Evolutionary conservation across 1,140 invertebrate genomes (phyloP).

Genomic region (Drosophila suzukii): DNA sequence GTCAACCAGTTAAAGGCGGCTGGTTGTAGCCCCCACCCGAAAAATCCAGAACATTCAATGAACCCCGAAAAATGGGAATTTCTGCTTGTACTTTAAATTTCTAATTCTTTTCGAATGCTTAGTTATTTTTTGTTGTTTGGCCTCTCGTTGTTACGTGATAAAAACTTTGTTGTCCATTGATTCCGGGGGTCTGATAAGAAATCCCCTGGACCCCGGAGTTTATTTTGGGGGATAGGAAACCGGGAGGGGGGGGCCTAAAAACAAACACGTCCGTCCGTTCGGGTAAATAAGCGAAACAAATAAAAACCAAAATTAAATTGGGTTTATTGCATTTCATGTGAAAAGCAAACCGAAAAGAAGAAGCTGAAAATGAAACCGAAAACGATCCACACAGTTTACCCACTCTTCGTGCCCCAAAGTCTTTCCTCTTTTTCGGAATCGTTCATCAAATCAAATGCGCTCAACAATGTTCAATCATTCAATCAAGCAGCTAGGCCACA

Average conservation of each 20-base stretch:
- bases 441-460: conserved; percentile 37
- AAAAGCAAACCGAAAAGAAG: conserved; percentile 60
- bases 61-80: conserved; percentile 12
- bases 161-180: conserved; percentile 62
- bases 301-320: conserved; percentile 79
- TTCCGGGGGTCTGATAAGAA: conserved; percentile 61
- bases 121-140: conserved; percentile 33
- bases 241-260: not conserved
- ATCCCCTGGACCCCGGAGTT: conserved; percentile 15
- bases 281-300: conserved; percentile 76
- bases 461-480: conserved; percentile 42
- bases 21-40: too few relatives aligned
- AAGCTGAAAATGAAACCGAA: conserved; percentile 17
- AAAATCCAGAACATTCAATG: conserved; percentile 4
- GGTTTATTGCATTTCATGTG: conserved; percentile 81
- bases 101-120: conserved; percentile 14
- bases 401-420: not conserved
- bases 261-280: conserved; percentile 33
- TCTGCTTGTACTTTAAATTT: conserved; percentile 50
- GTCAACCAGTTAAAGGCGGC: conserved; percentile 1
- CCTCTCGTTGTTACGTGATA: conserved; percentile 64
- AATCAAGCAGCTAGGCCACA: conserved; percentile 34
- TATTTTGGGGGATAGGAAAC: not conserved
- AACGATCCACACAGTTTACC: not conserved
- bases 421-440: conserved; percentile 9